phyloP scores from a whole-genome alignment of 2,888 invertebrate species.

The Tinea pellionella region DNA sequence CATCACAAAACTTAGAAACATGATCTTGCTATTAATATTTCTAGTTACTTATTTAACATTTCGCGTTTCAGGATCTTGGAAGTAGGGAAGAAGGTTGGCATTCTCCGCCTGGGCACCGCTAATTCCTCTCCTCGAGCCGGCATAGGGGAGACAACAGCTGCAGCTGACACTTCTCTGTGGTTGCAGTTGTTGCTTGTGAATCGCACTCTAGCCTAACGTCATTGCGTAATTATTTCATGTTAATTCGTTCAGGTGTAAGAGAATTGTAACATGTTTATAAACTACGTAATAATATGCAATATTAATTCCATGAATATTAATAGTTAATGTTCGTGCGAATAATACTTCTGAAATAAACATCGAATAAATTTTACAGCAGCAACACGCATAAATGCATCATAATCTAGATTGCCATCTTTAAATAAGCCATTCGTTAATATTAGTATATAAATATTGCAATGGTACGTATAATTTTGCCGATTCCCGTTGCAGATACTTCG shows the following conservation, averaged over 20 bases:
- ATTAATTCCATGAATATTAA: neutral
- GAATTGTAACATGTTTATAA: neutral
- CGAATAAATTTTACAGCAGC: neutral
- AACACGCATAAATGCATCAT: conserved; percentile 4
- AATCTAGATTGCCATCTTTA: conserved; percentile 14
- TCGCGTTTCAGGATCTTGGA: no score
- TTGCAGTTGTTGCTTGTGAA: no score
- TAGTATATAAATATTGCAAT: conserved; percentile 15
- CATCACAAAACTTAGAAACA: neutral
- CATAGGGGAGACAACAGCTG: no score
- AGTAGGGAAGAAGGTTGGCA: no score
- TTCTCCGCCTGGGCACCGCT: no score
- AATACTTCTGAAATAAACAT: neutral
- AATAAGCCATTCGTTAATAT: conserved; percentile 23
- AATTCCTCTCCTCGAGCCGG: no score
- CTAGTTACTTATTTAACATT: neutral
- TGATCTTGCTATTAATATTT: neutral
- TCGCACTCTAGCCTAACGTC: no score
- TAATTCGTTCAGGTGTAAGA: no score
- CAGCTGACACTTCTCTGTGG: no score
- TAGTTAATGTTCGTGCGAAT: neutral
- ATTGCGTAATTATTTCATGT: neutral
- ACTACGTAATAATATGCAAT: neutral
- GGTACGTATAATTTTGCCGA: conserved; percentile 21
- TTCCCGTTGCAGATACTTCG: conserved; percentile 29